phyloP scores from a whole-genome alignment of 2,797 vertebrate species.

The Girardinus metallicus region DNA sequence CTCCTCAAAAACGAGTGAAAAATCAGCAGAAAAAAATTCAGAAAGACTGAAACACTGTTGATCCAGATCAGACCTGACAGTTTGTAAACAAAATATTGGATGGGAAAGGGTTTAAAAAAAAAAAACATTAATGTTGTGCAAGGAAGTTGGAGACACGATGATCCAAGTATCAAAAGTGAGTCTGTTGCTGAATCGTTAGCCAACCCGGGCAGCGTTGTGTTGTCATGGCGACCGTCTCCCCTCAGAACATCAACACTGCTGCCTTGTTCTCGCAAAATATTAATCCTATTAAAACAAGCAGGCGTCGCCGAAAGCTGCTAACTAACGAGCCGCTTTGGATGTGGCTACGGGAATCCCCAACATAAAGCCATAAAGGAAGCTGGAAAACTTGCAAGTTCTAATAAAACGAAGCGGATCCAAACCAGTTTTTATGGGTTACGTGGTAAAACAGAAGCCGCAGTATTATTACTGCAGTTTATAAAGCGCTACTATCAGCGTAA shows the following conservation, averaged over 20 bases:
- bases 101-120: not conserved
- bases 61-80: not conserved
- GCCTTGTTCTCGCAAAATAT: not conserved
- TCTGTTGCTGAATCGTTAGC: not conserved
- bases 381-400: not conserved
- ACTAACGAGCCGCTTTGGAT: not conserved
- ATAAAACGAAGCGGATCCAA: not conserved
- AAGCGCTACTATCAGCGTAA: not conserved
- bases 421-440: not conserved
- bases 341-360: not conserved
- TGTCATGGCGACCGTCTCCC: not conserved
- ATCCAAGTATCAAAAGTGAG: not conserved
- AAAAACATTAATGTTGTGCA: not conserved
- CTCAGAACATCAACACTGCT: not conserved
- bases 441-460: slow-evolving; percentile 1
- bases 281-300: not conserved
- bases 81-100: not conserved
- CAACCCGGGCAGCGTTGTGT: not conserved
- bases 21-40: not conserved
- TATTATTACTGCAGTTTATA: slow-evolving; percentile 6
- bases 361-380: not conserved
- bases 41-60: not conserved
- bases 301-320: not conserved
- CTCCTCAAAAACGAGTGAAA: not conserved
- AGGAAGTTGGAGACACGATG: not conserved